These are phyloP conservation scores for Masnerella sp. DNA, from an alignment of 2,888 invertebrate species.

Conservation along the genomic window DNA sequence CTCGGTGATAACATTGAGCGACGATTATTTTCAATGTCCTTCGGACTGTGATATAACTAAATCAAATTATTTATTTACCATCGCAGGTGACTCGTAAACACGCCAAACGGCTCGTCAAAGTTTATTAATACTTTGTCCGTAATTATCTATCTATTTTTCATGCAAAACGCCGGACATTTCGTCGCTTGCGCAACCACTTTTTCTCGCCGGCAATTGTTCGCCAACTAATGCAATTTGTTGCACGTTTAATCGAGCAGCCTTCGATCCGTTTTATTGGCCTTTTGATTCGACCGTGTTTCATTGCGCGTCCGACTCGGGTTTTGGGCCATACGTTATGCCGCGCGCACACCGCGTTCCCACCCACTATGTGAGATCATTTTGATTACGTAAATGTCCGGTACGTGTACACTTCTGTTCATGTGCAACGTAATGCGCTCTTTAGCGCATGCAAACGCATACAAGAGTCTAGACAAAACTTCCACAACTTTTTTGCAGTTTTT, in stretches of 20 bases:
- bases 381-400: conserved; percentile 75
- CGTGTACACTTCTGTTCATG: conserved; percentile 65
- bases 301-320: conserved; percentile 24
- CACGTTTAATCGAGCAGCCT: conserved; percentile 7
- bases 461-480: conserved; percentile 16
- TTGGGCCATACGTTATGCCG: conserved; percentile 31
- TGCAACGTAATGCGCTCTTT: conserved; percentile 64
- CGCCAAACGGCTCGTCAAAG: conserved; percentile 21
- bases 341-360: conserved; percentile 66
- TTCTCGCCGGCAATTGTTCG: conserved; percentile 17
- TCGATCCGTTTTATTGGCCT: conserved; percentile 10
- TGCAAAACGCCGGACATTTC: conserved; percentile 32
- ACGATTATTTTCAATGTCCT: conserved; percentile 53
- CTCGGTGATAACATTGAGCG: conserved; percentile 55
- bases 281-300: conserved; percentile 40
- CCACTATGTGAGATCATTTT: conserved; percentile 76
- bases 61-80: conserved; percentile 45
- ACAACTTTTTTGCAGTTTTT: conserved; percentile 35
- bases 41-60: conserved; percentile 47
- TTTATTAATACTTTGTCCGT: conserved; percentile 28
- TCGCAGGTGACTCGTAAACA: conserved; percentile 22
- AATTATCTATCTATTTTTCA: conserved; percentile 25
- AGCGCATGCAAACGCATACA: conserved; percentile 32
- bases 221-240: conserved; percentile 26
- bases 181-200: conserved; percentile 26